phyloP scores from a whole-genome alignment of 1,140 invertebrate genomes.

The Proales similis region DNA sequence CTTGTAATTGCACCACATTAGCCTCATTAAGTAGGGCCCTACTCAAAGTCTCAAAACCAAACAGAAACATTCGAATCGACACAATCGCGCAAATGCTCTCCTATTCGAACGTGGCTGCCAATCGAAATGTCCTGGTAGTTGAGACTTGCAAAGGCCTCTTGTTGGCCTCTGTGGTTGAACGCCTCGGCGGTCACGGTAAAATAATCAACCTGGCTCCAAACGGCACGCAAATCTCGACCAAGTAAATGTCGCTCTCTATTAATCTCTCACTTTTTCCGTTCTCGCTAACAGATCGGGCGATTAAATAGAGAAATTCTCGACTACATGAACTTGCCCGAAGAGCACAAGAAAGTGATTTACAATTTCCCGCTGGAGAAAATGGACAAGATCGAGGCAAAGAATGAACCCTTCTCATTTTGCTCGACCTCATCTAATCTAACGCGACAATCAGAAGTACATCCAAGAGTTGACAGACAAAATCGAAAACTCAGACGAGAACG shows the following conservation, averaged over 20 bases:
- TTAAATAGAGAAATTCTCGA: slow-evolving; percentile 55
- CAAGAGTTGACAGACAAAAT: slow-evolving; percentile 33
- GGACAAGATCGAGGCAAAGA: slow-evolving; percentile 13
- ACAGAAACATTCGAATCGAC: slow-evolving; percentile 66
- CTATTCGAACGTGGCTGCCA: slow-evolving; percentile 67
- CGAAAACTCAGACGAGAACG: slow-evolving; percentile 17
- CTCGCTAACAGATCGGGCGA: slow-evolving; percentile 25
- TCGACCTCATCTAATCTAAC: background rate
- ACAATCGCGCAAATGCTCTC: slow-evolving; percentile 76
- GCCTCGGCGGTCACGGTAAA: slow-evolving; percentile 39
- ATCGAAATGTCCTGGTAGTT: slow-evolving; percentile 72
- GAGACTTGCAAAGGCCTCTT: slow-evolving; percentile 76
- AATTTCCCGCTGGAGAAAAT: slow-evolving; percentile 41
- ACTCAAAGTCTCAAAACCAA: slow-evolving; percentile 24
- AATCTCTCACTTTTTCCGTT: slow-evolving; percentile 20
- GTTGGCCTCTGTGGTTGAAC: slow-evolving; percentile 67
- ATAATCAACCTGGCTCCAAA: slow-evolving; percentile 19
- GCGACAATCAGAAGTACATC: slow-evolving; percentile 34
- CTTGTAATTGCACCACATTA: slow-evolving; percentile 53
- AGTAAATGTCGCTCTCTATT: slow-evolving; percentile 39
- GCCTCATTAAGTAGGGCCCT: background rate
- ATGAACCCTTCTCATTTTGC: background rate
- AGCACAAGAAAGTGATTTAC: slow-evolving; percentile 42
- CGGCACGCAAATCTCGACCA: slow-evolving; percentile 11
- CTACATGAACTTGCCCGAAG: slow-evolving; percentile 60